phyloP scores from a whole-genome alignment of 1,140 invertebrate species.

The Pogonomyrmex californicus region DNA sequence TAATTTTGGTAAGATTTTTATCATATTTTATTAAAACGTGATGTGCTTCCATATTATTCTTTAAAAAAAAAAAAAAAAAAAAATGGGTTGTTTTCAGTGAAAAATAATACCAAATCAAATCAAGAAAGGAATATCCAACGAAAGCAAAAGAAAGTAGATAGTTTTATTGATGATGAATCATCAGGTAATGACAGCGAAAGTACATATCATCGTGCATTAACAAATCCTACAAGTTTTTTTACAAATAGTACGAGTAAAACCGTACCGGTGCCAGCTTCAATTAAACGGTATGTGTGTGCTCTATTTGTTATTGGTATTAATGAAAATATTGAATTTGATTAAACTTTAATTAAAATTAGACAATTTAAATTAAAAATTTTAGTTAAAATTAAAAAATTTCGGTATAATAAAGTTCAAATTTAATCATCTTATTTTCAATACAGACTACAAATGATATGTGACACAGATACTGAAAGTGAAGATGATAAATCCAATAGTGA shows the following conservation, averaged over 20 bases:
- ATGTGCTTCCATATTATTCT: conserved; percentile 29
- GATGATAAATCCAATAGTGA: conserved; percentile 50
- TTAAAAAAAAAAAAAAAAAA: conserved; percentile 5
- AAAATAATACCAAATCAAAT: conserved; percentile 58
- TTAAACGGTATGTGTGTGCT: conserved; percentile 48
- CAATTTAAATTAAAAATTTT: too few species aligned
- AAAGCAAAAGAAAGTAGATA: conserved; percentile 66
- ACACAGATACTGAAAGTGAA: conserved; percentile 80
- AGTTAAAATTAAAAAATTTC: too few species aligned
- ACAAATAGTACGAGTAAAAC: conserved; percentile 53
- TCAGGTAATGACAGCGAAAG: conserved; percentile 75
- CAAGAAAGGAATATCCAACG: conserved; percentile 47
- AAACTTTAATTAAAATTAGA: neutral
- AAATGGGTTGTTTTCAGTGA: conserved; percentile 63
- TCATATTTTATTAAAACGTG: neutral
- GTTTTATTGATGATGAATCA: conserved; percentile 80
- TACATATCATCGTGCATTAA: conserved; percentile 81
- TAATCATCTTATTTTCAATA: conserved; percentile 22
- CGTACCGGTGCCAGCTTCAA: neutral
- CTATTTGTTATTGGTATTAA: neutral
- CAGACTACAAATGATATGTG: conserved; percentile 79
- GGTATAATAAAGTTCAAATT: too few species aligned
- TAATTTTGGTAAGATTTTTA: conserved; percentile 67
- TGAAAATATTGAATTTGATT: neutral
- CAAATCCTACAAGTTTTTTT: conserved; percentile 67